These are phyloP conservation scores for Pangasianodon hypophthalmus DNA, from an alignment of 2,113 vertebrate species.

Conservation along the genomic window DNA sequence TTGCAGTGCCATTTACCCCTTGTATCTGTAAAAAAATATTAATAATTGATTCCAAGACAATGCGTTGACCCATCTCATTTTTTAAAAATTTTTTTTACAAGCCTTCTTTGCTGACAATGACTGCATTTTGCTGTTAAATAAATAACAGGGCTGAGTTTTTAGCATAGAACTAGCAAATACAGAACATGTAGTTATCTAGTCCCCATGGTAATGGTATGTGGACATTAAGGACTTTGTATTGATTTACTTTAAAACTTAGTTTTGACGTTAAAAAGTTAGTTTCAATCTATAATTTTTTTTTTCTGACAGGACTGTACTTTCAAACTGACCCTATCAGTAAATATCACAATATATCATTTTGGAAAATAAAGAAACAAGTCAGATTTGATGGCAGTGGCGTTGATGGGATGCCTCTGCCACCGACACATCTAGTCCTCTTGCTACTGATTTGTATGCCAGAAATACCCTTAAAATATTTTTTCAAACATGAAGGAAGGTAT, in stretches of 20 bases:
- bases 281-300: not conserved
- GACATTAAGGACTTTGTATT: not conserved
- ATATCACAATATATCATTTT: not conserved
- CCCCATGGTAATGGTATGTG: not conserved
- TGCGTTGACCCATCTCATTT: no score
- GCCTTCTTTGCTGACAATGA: not conserved
- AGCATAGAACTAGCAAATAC: not conserved
- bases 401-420: not conserved
- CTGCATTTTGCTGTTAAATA: not conserved
- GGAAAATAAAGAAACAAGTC: not conserved
- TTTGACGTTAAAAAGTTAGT: not conserved
- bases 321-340: not conserved
- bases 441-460: not conserved
- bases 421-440: not conserved
- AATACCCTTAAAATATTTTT: not conserved
- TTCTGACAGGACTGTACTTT: not conserved
- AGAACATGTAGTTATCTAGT: not conserved
- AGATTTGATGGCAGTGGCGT: not conserved
- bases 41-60: no score
- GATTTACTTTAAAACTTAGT: no score
- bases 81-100: no score
- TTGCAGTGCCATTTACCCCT: not conserved
- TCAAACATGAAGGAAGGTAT: not conserved
- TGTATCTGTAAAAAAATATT: no score
- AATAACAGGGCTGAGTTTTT: not conserved